Conservation (phyloP, 2,113 vertebrate genomes). For the Megaceryle maxima region DNA sequence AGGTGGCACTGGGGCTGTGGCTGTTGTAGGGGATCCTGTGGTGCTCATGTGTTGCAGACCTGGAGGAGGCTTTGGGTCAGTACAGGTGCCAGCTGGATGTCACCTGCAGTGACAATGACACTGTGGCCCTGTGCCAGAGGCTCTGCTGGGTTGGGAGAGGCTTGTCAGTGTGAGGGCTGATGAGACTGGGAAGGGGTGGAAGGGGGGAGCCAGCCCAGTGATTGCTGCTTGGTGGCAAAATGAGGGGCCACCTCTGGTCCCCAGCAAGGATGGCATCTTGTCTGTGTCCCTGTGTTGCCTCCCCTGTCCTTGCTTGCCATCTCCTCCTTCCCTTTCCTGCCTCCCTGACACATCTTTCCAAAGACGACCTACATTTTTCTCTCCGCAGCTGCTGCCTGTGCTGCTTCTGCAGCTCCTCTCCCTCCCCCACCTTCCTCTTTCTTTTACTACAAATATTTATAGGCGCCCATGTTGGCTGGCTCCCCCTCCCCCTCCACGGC, state of each 20-base stretch:
- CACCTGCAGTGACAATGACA: not conserved
- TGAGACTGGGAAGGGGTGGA: not conserved
- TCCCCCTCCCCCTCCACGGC: not conserved
- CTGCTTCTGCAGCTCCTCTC: constrained; percentile 21
- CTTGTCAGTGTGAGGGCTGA: not conserved
- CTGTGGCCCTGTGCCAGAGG: accelerated
- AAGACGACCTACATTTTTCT: constrained; percentile 40
- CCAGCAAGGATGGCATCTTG: accelerated
- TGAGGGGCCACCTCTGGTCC: not conserved
- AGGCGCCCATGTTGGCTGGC: not conserved
- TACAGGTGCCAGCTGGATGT: not conserved
- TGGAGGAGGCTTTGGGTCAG: not conserved
- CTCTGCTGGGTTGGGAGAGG: not conserved
- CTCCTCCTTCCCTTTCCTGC: not conserved
- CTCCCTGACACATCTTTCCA: constrained; percentile 44
- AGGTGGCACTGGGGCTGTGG: not conserved
- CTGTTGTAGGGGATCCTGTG: not conserved
- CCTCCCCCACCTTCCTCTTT: constrained; percentile 63
- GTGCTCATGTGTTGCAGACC: accelerated
- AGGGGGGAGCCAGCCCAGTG: not conserved
- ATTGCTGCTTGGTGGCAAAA: not conserved
- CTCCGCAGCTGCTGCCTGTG: not conserved
- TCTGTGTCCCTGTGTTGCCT: not conserved
- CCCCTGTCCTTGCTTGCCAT: not conserved
- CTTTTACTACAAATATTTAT: not conserved